phyloP scores from a whole-genome alignment of 2,113 vertebrate genomes.

The Arothron firmamentum region DNA sequence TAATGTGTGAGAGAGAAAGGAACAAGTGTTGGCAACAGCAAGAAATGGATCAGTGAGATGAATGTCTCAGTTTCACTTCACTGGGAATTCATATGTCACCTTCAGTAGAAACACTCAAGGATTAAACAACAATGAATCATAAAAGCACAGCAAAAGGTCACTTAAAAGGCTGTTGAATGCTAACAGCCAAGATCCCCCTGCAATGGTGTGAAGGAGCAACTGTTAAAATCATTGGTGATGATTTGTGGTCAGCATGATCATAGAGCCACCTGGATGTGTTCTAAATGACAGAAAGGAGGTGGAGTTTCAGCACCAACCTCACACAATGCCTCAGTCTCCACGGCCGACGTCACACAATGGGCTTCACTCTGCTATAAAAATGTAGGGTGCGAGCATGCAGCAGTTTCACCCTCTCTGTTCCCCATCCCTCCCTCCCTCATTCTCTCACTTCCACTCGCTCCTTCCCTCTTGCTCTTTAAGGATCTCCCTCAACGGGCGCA shows the following conservation, averaged over 20 bases:
- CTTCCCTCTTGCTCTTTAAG: conserved; percentile 27
- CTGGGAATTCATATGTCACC: conserved; percentile 52
- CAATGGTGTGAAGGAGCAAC: conserved; percentile 14
- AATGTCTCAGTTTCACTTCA: conserved; percentile 67
- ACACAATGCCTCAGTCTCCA: conserved; percentile 62
- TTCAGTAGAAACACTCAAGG: conserved; percentile 46
- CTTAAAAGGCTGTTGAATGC: conserved; percentile 43
- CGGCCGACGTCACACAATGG: conserved; percentile 83
- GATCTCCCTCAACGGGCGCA: conserved; percentile 46
- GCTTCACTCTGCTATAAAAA: conserved; percentile 81
- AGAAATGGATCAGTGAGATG: conserved; percentile 56
- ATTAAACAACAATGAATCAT: conserved; percentile 61
- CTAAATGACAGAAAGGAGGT: conserved; percentile 3
- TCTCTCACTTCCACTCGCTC: conserved; percentile 18
- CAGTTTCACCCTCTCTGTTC: conserved; percentile 39
- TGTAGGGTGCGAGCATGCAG: conserved; percentile 56
- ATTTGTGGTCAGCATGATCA: conserved; percentile 5
- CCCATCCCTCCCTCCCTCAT: conserved; percentile 34
- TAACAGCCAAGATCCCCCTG: neutral
- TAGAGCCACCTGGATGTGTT: conserved; percentile 6
- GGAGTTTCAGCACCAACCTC: conserved; percentile 38
- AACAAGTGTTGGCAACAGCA: conserved; percentile 53
- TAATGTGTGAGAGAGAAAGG: conserved; percentile 61
- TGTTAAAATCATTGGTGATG: conserved; percentile 9
- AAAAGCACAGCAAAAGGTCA: conserved; percentile 53